Evolutionary conservation across 2,888 invertebrate genomes (phyloP).

Genomic region (Bombyx huttoni): DNA sequence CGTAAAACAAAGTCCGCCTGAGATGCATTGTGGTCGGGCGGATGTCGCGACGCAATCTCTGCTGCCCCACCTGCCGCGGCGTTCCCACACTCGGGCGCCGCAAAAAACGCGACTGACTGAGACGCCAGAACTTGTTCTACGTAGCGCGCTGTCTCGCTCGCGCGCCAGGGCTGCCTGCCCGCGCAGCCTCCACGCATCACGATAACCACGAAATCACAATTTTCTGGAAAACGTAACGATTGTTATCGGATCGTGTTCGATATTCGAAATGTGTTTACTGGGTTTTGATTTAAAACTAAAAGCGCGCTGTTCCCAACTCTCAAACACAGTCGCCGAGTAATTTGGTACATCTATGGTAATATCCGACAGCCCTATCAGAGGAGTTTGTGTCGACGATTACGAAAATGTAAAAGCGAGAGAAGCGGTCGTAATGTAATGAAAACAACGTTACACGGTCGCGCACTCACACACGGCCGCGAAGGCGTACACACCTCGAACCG

Average conservation of each 20-base stretch:
- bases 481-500: constrained; percentile 48
- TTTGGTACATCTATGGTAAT: constrained; percentile 5
- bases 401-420: constrained; percentile 67
- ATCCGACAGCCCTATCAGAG: constrained; percentile 45
- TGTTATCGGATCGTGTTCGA: constrained; percentile 14
- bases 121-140: constrained; percentile 26
- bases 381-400: constrained; percentile 59
- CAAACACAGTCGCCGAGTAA: no score
- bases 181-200: constrained; percentile 34
- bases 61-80: constrained; percentile 69
- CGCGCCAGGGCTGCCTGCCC: constrained; percentile 46
- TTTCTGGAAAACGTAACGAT: constrained; percentile 48
- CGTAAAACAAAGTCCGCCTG: constrained; percentile 53
- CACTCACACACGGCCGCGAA: constrained; percentile 38
- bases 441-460: constrained; percentile 48
- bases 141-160: constrained; percentile 45
- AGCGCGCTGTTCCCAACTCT: neutral
- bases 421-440: constrained; percentile 64
- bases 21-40: constrained; percentile 69
- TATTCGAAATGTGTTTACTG: constrained; percentile 9
- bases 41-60: constrained; percentile 72
- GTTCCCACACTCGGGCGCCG: constrained; percentile 73
- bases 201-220: constrained; percentile 50
- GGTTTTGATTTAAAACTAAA: neutral
- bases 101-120: constrained; percentile 62